A percentile compares a stretch with the other conserved stretches of the same genome.
phyloP scores from a whole-genome alignment of 2,797 vertebrate genomes.

The Diglossa cyanea region DNA sequence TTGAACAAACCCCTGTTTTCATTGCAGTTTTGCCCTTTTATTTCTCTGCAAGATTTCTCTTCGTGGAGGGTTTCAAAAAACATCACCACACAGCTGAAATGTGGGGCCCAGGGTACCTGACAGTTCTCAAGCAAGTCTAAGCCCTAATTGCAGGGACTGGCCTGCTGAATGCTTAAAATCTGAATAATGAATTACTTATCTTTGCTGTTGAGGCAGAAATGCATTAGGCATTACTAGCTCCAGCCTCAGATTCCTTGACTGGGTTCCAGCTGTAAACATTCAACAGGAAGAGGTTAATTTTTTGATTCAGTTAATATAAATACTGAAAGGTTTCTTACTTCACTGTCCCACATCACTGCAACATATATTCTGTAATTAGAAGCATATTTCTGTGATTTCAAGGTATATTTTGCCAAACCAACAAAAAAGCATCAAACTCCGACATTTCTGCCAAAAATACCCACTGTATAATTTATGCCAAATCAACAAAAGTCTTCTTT shows the following conservation, averaged over 20 bases:
- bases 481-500: constrained; percentile 72
- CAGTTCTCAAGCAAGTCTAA: not conserved
- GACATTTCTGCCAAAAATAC: constrained; percentile 75
- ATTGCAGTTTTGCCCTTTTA: not conserved
- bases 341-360: constrained; percentile 48
- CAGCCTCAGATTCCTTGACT: constrained; percentile 52
- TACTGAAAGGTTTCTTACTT: constrained; percentile 60
- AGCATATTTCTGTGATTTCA: constrained; percentile 76
- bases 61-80: not conserved
- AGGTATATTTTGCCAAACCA: constrained; percentile 72
- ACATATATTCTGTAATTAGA: constrained; percentile 80
- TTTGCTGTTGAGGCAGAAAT: constrained; percentile 54
- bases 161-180: constrained; percentile 18
- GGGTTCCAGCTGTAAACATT: constrained; percentile 62
- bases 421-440: constrained; percentile 72
- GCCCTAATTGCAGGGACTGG: constrained; percentile 1
- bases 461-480: constrained; percentile 78
- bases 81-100: not conserved
- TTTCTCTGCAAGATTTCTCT: not conserved
- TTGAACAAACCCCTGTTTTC: not conserved
- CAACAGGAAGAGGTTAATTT: constrained; percentile 64
- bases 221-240: constrained; percentile 31
- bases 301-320: constrained; percentile 58
- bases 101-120: constrained; percentile 29
- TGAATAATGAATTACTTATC: constrained; percentile 69